A percentile compares a stretch with the other conserved stretches of the same genome.
These are phyloP conservation scores for Chromobotia macracanthus DNA, from an alignment of 2,797 vertebrate species.

Conservation along the genomic window DNA sequence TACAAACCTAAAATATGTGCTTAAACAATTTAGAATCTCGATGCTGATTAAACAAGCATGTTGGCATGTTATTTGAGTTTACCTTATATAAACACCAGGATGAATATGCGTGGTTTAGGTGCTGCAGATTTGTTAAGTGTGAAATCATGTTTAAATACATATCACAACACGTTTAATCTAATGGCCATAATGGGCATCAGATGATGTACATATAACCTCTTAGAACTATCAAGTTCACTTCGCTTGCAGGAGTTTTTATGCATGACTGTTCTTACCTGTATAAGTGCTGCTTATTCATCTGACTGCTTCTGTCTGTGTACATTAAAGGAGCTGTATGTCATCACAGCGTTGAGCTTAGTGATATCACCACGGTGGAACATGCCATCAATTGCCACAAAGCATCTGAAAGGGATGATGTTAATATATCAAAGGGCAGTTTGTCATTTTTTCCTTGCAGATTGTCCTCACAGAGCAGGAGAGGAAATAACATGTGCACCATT, in stretches of 20 bases:
- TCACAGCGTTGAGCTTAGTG: constrained; percentile 31
- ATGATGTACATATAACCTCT: no score
- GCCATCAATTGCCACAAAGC: constrained; percentile 29
- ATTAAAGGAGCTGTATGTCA: constrained; percentile 18
- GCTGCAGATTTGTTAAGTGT: no score
- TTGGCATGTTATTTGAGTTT: no score
- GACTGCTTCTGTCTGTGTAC: constrained; percentile 8
- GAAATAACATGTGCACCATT: background rate
- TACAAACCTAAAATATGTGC: no score
- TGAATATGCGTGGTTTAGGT: no score
- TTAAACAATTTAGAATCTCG: no score
- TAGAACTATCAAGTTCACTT: background rate
- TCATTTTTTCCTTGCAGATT: background rate
- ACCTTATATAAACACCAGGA: no score
- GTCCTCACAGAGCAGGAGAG: background rate
- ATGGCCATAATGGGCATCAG: no score
- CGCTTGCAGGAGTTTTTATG: background rate
- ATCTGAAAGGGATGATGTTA: constrained; percentile 38
- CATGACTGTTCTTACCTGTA: constrained; percentile 36
- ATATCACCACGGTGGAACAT: constrained; percentile 20
- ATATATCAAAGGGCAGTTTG: constrained; percentile 12
- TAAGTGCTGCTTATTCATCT: constrained; percentile 39
- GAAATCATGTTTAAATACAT: no score
- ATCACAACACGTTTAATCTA: no score
- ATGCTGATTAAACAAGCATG: no score